These are phyloP conservation scores for Poecilia latipinna DNA, from an alignment of 2,113 vertebrate genomes.

Conservation along the genomic window DNA sequence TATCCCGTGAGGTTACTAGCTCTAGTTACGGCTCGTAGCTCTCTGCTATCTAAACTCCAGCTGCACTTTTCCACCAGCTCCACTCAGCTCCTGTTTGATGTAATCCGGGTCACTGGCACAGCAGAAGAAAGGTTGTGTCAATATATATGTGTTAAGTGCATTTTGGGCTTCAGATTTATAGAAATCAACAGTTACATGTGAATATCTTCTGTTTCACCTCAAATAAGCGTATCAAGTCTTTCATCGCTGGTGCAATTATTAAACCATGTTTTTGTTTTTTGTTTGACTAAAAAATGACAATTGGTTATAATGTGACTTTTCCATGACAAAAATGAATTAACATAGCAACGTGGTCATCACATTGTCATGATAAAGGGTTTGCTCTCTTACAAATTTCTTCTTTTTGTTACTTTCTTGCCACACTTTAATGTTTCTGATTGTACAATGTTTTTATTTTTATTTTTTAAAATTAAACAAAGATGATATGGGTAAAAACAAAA, in stretches of 20 bases:
- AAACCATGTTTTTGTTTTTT: too few species aligned
- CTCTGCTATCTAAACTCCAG: slow-evolving; percentile 23
- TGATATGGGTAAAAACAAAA: too few species aligned
- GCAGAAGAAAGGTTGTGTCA: neutral
- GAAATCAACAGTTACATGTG: neutral
- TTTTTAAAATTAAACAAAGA: too few species aligned
- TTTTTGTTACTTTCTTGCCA: too few species aligned
- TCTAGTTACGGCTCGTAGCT: slow-evolving; percentile 70
- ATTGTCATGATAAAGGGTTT: too few species aligned
- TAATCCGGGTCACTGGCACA: slow-evolving; percentile 19
- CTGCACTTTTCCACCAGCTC: slow-evolving; percentile 68
- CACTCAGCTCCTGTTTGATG: slow-evolving; percentile 48
- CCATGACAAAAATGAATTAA: neutral
- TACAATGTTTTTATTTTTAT: too few species aligned
- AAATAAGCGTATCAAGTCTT: neutral
- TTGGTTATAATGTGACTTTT: too few species aligned
- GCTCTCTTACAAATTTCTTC: too few species aligned
- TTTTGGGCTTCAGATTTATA: slow-evolving; percentile 10
- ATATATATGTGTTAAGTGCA: neutral
- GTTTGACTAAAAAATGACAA: too few species aligned
- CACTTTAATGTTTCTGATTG: too few species aligned
- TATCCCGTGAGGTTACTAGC: slow-evolving; percentile 65
- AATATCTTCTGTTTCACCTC: too few species aligned
- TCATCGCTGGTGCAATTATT: neutral
- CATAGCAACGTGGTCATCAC: too few species aligned